Base-by-base conservation (phyloP, 1,140 invertebrate species). In the Vanessa tameamea region DNA sequence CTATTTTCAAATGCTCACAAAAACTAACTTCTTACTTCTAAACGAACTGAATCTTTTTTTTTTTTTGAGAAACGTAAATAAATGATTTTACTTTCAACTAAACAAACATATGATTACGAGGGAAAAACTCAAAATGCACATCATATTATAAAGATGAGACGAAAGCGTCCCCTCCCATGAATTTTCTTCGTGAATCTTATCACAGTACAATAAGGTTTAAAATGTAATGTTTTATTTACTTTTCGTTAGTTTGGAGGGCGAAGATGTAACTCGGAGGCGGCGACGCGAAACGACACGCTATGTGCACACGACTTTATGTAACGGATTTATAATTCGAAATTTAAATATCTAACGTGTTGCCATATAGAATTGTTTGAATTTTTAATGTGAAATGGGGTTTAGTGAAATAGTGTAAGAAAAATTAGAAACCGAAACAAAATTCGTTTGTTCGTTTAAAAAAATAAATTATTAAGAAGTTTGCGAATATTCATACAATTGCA, bases 231-330 rank as follows among this genome's bases (percentile, higher is more conserved):
- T 64, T 16, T n/a, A 65, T 59, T n/a, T 59, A 51, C 48, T 51
- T n/a, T 51, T n/a, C 13, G 48, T 51, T 51, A 51, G 12, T 70
- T 65, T 59, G 57, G 72, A 64, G 16, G 23, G 20, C 47, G 69
- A 64, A 64, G 59, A 65, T 59, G 63, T 53, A 69, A 66, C 48
- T 43, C 37, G 69, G 53, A 69, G 26, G 77, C 82, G 77, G n/a
- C 81, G 51, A 64, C 66, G 81, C 81, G 79, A 76, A 69, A 77
- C 78, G 84, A 81, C 78, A 80, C 79, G 80, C 78, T 74, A 77
- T 81, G 73, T 78, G 77, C 75, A 47, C 76, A 79, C 76, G 55
- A 69, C 71, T 73, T 82, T 85, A 85, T 68, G 73, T 85, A 87
- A 87, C 85, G 82, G 83, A 74, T 73, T 74, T 77, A 69, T 73